Evolutionary conservation across 2,888 invertebrate species (phyloP).

Genomic region (Trichopoda pennipes): DNA sequence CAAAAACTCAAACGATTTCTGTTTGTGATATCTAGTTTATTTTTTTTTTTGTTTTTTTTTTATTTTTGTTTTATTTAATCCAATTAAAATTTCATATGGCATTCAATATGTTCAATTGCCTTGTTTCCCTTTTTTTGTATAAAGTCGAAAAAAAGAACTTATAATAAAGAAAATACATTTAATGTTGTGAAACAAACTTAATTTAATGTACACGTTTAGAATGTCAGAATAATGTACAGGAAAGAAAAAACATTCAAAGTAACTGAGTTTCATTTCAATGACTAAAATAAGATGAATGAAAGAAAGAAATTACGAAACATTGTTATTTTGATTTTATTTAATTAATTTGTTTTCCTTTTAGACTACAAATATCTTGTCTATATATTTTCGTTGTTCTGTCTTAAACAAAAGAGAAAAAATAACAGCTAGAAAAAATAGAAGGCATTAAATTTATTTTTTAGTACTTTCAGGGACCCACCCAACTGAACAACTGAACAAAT

Average conservation of each 20-base stretch:
- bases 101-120: conserved; percentile 29
- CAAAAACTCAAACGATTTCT: neutral
- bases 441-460: conserved; percentile 53
- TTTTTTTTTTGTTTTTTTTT: no score
- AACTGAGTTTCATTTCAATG: neutral
- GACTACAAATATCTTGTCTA: conserved; percentile 6
- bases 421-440: neutral
- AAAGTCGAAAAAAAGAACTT: neutral
- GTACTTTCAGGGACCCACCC: neutral
- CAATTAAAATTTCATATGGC: conserved; percentile 59
- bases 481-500: conserved; percentile 3
- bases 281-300: conserved; percentile 18
- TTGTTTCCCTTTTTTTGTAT: neutral
- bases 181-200: conserved; percentile 49
- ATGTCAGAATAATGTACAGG: conserved; percentile 6
- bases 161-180: conserved; percentile 19
- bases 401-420: conserved; percentile 3
- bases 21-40: conserved; percentile 7
- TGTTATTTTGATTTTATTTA: conserved; percentile 67
- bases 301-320: conserved; percentile 41
- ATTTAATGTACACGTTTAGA: conserved; percentile 59
- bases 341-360: conserved; percentile 65
- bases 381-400: conserved; percentile 13
- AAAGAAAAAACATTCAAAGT: neutral
- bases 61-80: conserved; percentile 57